Evolutionary conservation across 2,888 invertebrate genomes (phyloP), one percentile per base, ranked within the genome.

Genomic region (Athripsodes cinereus): DNA sequence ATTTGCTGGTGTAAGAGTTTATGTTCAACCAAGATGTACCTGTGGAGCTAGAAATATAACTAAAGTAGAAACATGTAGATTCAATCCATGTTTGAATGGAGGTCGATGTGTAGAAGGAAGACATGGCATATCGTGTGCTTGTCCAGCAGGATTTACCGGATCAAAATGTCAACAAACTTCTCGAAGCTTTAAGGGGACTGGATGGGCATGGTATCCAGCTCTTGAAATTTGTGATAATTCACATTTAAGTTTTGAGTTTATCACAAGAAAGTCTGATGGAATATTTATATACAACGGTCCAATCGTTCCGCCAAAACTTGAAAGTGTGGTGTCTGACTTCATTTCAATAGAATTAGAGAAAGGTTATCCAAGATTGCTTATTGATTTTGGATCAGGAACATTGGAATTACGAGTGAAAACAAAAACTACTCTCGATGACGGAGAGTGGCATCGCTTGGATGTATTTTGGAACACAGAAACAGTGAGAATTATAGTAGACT

Each of bases 1-100:
- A 1, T 75, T 91, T 54, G 89, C 92, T 3, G 91, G 91, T n/a
- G 87, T 92, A 2, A 79, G 88, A 60, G 86, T 90, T 8, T 85
- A 85, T 67, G 83, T 87, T 5, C 74, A 85, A 58, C 84, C 88
- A 0, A 85, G 86, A 69, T 90, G 88, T 68, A 83, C 83, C 21
- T 89, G 88, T 66, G 86, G 86, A 3, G 86, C 87, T 1, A 76
- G 88, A 34, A 86, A 87, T 68, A 89, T 88, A 73, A 81, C 83
- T 56, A 83, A 84, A 67, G 80, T 83, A 62, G 83, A 86, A 70
- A 80, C 84, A 8, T 92, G 91, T 68, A 74, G 83, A 55, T 82
- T 79, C 62, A 84, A 81, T 64, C 84, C 85, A 18, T 91, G 91
- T 69, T 84, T 85, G 66, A 92, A 92, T 70, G 88, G 88, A 18